Evolutionary conservation across 2,113 vertebrate genomes (phyloP), one percentile per base, ranked within the genome.

Genomic region (Choloepus hoffmanni): DNA sequence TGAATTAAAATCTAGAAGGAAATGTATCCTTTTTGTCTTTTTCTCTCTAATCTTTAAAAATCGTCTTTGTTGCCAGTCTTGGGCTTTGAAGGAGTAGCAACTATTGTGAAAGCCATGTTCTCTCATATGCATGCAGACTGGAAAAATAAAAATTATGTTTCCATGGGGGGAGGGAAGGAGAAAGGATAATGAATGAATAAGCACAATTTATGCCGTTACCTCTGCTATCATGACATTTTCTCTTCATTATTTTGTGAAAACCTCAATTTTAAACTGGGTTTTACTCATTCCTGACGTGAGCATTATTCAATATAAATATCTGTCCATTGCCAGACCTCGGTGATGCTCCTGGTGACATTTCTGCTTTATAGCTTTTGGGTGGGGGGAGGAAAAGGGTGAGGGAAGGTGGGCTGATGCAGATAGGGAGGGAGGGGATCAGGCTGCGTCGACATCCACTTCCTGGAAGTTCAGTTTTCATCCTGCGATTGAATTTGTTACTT

Each of bases 281-380:
- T 94, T 90, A 85, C 97, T 98, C 97, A 60, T 97, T 98, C 97
- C 96, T 97, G 96, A 97, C 92, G 77, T 1, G 77, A 98, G 97
- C 97, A 94, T 95, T 74, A 91, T 82, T 85, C 98, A 90, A 96
- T 97, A 97, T 98, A 94, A 98, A 98, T 98, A 98, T 98, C 98
- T 98, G 98, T 97, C 98, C 98, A 84, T 96, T 97, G 96, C 93
- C 95, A 98, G 98, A 95, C 97, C 98, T 83, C 92, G 62, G 95
- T 78, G 97, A 97, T 98, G 97, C 97, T 86, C 63, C 62, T 53
- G 90, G 97, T 98, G 98, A 98, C 97, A 98, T 98, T 98, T 98
- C 97, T 98, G 84, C 98, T 98, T 98, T 97, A 96, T 96, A 97
- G 98, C 97, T 98, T 97, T 95, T 28, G 92, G 96, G 67, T 83